Conservation (phyloP, 2,888 invertebrate species). For the Leucophenga montana region DNA sequence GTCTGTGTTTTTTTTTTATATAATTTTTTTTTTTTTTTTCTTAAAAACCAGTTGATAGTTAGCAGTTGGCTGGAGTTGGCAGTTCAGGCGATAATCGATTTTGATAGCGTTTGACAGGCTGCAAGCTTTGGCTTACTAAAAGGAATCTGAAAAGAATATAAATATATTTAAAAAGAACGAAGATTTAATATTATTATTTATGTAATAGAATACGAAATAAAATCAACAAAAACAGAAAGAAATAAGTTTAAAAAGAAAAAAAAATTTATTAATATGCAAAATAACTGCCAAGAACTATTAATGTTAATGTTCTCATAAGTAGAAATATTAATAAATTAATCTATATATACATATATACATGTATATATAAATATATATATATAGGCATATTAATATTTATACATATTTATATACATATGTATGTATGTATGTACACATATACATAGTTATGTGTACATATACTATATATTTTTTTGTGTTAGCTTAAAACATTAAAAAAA, state of each 20-base stretch:
- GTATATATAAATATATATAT: constrained; percentile 20
- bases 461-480: constrained; percentile 51
- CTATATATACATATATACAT: constrained; percentile 25
- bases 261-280: constrained; percentile 55
- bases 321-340: constrained; percentile 43
- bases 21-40: too few species aligned
- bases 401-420: constrained; percentile 38
- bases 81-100: constrained; percentile 4
- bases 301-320: constrained; percentile 64
- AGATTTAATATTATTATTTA: neutral
- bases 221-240: constrained; percentile 35
- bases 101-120: constrained; percentile 20
- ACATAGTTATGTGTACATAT: constrained; percentile 32
- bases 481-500: constrained; percentile 43
- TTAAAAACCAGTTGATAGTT: too few species aligned
- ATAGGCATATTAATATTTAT: constrained; percentile 36
- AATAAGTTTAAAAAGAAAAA: constrained; percentile 32
- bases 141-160: constrained; percentile 13
- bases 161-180: constrained; percentile 5
- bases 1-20: too few species aligned
- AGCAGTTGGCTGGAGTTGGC: neutral
- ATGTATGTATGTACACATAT: constrained; percentile 25
- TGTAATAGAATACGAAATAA: constrained; percentile 24
- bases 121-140: constrained; percentile 44
- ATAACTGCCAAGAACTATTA: constrained; percentile 70